These are phyloP conservation scores for Pristis pectinata DNA, from an alignment of 2,797 vertebrate species.

Conservation along the genomic window DNA sequence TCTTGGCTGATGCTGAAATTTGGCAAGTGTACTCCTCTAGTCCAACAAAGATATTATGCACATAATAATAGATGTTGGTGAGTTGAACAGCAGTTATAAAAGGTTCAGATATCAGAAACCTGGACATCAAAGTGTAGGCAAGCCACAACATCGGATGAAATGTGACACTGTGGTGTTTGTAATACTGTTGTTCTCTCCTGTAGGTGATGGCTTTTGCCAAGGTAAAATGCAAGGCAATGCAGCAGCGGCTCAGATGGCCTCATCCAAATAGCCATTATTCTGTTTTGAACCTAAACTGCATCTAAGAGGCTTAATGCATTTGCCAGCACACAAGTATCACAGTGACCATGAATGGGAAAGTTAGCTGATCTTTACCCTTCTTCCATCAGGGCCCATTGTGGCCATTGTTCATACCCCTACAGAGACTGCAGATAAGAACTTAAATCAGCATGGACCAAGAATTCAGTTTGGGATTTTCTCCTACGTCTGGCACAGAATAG, in stretches of 20 bases:
- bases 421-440: neutral
- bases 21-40: conserved; percentile 13
- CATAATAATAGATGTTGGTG: conserved; percentile 9
- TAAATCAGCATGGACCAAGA: neutral
- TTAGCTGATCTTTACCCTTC: neutral
- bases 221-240: neutral
- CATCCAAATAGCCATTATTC: neutral
- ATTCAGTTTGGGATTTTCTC: neutral
- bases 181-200: conserved; percentile 4
- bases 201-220: neutral
- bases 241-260: neutral
- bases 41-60: neutral
- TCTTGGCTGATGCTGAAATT: conserved; percentile 22
- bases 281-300: neutral
- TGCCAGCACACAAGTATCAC: neutral
- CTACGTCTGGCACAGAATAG: neutral
- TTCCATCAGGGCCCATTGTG: neutral
- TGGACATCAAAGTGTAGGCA: conserved; percentile 6
- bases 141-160: conserved; percentile 28
- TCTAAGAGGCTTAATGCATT: neutral
- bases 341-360: neutral
- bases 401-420: neutral
- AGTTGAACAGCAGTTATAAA: neutral
- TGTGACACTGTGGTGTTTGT: neutral
- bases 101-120: conserved; percentile 10